Conservation (phyloP, 2,113 vertebrate species). For the Cryptomyrus ogoouensis region DNA sequence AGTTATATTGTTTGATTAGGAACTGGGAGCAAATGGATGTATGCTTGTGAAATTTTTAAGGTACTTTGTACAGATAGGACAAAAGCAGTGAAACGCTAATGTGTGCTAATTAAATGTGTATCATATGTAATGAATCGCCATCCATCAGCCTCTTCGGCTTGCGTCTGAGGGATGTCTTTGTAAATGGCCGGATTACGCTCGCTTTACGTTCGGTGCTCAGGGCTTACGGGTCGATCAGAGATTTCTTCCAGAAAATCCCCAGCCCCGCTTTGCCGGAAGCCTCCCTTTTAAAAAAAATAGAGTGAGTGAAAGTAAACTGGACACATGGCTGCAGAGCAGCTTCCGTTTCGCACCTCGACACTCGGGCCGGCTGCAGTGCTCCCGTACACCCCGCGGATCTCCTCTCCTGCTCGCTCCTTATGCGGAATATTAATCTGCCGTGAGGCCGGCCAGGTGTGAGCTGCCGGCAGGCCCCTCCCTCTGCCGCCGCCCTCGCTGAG, state of each 20-base stretch:
- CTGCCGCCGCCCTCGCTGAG: slow-evolving; percentile 49
- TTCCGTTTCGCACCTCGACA: background rate
- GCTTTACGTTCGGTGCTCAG: background rate
- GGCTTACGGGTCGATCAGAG: background rate
- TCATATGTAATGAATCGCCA: background rate
- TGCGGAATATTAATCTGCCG: background rate
- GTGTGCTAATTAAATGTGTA: background rate
- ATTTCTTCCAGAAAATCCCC: background rate
- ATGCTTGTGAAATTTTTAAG: background rate
- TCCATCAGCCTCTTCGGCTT: background rate
- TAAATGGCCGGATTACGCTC: background rate
- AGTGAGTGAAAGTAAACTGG: background rate
- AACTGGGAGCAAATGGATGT: background rate
- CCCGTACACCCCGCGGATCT: background rate
- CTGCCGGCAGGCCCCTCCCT: background rate
- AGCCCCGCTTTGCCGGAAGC: background rate
- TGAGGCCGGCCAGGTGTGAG: background rate
- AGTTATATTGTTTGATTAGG: background rate
- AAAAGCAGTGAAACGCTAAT: background rate
- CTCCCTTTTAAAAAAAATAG: background rate
- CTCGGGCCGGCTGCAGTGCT: background rate
- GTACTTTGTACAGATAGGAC: background rate
- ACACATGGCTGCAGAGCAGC: background rate
- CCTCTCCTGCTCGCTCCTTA: background rate
- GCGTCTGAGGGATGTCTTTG: background rate